phyloP scores from a whole-genome alignment of 2,797 vertebrate genomes.

The Liparis tanakae region DNA sequence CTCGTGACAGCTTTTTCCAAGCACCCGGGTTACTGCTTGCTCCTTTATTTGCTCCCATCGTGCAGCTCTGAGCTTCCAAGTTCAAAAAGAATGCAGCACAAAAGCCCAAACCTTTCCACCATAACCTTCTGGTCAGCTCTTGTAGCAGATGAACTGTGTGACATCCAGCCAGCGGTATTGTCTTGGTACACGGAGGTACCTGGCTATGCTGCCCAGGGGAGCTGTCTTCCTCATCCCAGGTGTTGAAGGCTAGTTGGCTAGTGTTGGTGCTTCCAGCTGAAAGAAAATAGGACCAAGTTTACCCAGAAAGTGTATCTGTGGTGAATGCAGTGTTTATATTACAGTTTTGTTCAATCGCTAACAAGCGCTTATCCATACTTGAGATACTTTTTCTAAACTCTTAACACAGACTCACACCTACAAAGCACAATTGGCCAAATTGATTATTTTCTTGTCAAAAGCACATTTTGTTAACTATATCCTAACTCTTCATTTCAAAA shows the following conservation, averaged over 20 bases:
- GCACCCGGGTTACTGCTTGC: constrained; percentile 1
- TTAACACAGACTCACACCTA: too few species aligned
- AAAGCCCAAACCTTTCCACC: constrained; percentile 32
- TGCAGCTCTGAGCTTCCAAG: constrained; percentile 7
- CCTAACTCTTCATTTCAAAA: too few species aligned
- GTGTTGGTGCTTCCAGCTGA: constrained; percentile 30
- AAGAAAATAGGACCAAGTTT: constrained; percentile 42
- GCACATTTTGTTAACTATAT: too few species aligned
- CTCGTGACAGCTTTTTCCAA: background rate
- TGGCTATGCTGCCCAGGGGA: constrained; percentile 45
- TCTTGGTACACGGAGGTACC: constrained; percentile 47
- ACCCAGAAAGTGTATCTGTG: constrained; percentile 7
- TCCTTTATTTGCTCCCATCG: constrained; percentile 5
- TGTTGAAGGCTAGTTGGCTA: constrained; percentile 35
- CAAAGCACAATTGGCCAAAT: too few species aligned
- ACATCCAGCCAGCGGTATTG: constrained; percentile 51
- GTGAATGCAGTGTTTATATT: constrained; percentile 34
- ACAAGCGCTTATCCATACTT: too few species aligned
- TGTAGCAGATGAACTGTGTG: constrained; percentile 53
- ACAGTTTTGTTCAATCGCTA: too few species aligned
- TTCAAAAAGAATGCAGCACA: constrained; percentile 40
- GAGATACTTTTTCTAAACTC: too few species aligned
- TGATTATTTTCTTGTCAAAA: too few species aligned
- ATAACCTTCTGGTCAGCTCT: constrained; percentile 44
- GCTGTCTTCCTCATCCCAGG: constrained; percentile 48